Evolutionary conservation across 2,888 invertebrate species (phyloP), one percentile per base, ranked within the genome.

Genomic region (Spialia ferax): DNA sequence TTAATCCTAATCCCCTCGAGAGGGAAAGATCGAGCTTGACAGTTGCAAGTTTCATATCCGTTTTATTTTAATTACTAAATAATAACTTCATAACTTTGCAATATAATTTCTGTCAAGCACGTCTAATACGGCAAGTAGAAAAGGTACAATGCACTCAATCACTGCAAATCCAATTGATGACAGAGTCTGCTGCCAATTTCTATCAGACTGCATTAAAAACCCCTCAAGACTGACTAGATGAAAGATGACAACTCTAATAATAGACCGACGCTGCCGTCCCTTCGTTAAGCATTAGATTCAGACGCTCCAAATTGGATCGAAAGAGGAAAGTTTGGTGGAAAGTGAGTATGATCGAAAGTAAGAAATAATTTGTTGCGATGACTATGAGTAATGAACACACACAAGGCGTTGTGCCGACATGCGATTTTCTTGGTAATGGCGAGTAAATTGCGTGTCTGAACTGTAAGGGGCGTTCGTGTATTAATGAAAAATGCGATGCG

Each of bases 281-380:
- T 65, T 52, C 50, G 32, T 64, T 23, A 64, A 64, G 48, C 29
- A 69, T 54, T 65, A 63, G 2, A 22, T 11, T 22, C 70, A 52
- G 54, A 61, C 66, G 60, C 69, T 68, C 65, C 42, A 50, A 64
- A 65, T 65, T 65, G 50, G 59, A 57, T 50, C 76, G 71, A 81
- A 82, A 80, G 79, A 80, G 79, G 80, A 84, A 84, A 86, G 82
- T 76, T 32, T 75, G 18, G 69, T 73, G 64, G 73, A 77, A 76
- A 75, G 75, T 70, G n/a, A n/a, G n/a, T n/a, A n/a, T n/a, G 64
- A 74, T 73, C 63, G 73, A 73, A 71, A 73, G 71, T 72, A 72
- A 70, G 63, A 69, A 73, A 75, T 72, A 68, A 75, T 75, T 76
- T 74, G 73, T 63, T 26, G 68, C 73, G 69, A 75, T 79, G 77